phyloP scores from a whole-genome alignment of 2,113 vertebrate species.

The Petrocephalus microphthalmus region DNA sequence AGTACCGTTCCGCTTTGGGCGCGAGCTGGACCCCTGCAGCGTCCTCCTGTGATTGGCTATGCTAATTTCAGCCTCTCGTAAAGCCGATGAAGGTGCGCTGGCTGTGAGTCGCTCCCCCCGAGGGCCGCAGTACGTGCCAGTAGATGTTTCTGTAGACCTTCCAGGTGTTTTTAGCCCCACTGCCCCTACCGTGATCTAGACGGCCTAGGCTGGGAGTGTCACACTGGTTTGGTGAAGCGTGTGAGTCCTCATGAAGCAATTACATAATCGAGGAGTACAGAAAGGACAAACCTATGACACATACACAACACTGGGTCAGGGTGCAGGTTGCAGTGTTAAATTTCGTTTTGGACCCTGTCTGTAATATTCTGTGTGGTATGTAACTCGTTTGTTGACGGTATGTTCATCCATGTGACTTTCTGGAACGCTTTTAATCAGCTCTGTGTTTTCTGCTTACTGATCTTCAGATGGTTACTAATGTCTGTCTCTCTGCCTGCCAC shows the following conservation, averaged over 20 bases:
- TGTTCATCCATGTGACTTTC: background rate
- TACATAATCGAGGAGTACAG: background rate
- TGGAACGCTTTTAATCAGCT: slow-evolving; percentile 19
- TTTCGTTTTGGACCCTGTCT: background rate
- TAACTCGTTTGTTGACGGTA: background rate
- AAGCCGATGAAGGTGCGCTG: background rate
- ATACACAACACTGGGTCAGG: background rate
- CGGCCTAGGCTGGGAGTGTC: background rate
- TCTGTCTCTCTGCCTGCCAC: background rate
- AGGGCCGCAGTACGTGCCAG: background rate
- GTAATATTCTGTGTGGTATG: slow-evolving; percentile 11
- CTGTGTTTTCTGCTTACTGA: background rate
- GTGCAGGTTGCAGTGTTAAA: background rate
- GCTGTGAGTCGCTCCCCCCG: background rate
- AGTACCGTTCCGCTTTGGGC: slow-evolving; percentile 37
- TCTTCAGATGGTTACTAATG: background rate
- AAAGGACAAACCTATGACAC: background rate
- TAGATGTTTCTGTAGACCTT: background rate
- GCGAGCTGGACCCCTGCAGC: background rate
- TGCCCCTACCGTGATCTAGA: background rate
- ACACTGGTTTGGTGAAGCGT: background rate
- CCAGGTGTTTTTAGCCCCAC: background rate
- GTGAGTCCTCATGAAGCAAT: background rate
- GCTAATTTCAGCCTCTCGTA: background rate
- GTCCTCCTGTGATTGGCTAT: background rate